phyloP scores from a whole-genome alignment of 2,888 invertebrate genomes.

The Pollenia angustigena region DNA sequence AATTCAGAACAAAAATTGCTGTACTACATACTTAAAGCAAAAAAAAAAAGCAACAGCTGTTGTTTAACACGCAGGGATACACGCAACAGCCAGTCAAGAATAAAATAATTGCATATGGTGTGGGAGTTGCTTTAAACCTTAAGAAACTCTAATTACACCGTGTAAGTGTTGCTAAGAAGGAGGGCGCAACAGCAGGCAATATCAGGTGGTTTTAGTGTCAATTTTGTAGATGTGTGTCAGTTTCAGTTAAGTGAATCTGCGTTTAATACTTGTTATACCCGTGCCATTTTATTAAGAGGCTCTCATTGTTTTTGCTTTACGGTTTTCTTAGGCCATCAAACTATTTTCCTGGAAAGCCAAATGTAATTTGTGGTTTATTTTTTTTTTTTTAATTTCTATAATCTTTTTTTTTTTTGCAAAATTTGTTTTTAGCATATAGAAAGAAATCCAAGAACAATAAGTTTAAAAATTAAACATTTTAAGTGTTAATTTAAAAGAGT shows the following conservation, averaged over 20 bases:
- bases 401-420: background rate
- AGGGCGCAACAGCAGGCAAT: conserved; percentile 16
- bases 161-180: background rate
- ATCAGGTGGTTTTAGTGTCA: conserved; percentile 52
- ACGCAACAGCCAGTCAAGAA: conserved; percentile 24
- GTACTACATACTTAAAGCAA: conserved; percentile 1
- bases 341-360: background rate
- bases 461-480: too few relatives aligned
- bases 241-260: too few relatives aligned
- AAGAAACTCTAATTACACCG: conserved; percentile 22
- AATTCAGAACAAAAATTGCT: conserved; percentile 3
- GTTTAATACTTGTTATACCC: too few relatives aligned
- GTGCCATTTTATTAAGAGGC: too few relatives aligned
- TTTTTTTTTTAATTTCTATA: background rate
- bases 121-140: conserved; percentile 2
- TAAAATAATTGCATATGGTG: conserved; percentile 20
- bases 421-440: background rate
- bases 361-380: background rate
- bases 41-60: conserved; percentile 58
- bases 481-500: too few relatives aligned
- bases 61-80: conserved; percentile 51
- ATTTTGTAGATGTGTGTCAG: background rate
- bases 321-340: too few relatives aligned
- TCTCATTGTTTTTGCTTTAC: too few relatives aligned
- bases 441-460: too few relatives aligned